Evolutionary conservation across 2,888 invertebrate species (phyloP).

Genomic region (Lymantria dispar): DNA sequence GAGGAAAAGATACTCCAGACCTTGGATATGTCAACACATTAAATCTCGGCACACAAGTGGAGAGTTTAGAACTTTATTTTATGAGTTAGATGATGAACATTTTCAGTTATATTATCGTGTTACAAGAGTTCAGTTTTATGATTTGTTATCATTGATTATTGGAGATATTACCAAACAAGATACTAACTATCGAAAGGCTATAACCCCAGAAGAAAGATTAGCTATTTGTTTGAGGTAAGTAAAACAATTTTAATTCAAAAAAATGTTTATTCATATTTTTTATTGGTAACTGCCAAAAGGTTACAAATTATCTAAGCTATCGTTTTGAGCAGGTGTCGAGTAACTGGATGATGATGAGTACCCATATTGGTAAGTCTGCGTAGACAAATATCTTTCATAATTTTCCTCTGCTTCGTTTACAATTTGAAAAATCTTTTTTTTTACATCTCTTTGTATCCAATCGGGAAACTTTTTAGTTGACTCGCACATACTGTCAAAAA

Average conservation of each 20-base stretch:
- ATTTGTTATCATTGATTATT: conserved; percentile 19
- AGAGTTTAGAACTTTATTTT: conserved; percentile 14
- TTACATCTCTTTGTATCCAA: conserved; percentile 21
- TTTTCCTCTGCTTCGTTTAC: conserved; percentile 24
- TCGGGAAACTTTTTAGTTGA: conserved; percentile 15
- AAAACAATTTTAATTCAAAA: conserved; percentile 12
- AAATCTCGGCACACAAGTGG: conserved; percentile 11
- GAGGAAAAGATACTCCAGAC: conserved; percentile 6
- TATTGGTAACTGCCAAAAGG: conserved; percentile 19
- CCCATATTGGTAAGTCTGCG: conserved; percentile 23
- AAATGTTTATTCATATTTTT: conserved; percentile 3
- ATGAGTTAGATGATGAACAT: conserved; percentile 13
- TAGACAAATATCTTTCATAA: conserved; percentile 18
- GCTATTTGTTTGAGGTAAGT: conserved; percentile 18
- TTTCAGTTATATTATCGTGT: conserved; percentile 12
- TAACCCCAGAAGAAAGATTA: conserved; percentile 16
- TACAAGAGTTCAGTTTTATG: conserved; percentile 13
- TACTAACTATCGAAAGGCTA: conserved; percentile 12
- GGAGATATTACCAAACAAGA: conserved; percentile 11
- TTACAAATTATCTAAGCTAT: conserved; percentile 14
- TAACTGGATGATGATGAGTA: conserved; percentile 17
- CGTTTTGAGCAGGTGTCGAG: conserved; percentile 16
- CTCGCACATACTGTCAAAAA: conserved; percentile 30
- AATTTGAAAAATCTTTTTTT: conserved; percentile 18
- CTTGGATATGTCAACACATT: conserved; percentile 9